Conservation (phyloP, 2,797 vertebrate genomes). For the Pantherophis alleghaniensis region DNA sequence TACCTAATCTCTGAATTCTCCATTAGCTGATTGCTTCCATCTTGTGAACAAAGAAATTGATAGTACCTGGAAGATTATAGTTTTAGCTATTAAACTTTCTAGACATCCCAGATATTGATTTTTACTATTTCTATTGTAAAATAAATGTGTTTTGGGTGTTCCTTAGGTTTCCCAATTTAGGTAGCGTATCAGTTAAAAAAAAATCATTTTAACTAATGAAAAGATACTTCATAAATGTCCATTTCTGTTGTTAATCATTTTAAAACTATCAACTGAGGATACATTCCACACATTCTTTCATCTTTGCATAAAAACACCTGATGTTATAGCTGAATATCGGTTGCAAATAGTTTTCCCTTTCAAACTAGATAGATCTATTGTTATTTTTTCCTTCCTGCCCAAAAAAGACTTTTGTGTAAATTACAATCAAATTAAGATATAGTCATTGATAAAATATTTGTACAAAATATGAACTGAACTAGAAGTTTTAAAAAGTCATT, state of each 20-base stretch:
- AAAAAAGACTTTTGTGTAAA: background rate
- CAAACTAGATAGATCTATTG: background rate
- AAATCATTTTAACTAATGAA: constrained; percentile 16
- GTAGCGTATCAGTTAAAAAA: constrained; percentile 25
- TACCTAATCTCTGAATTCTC: constrained; percentile 60
- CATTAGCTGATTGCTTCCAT: constrained; percentile 75
- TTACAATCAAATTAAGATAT: background rate
- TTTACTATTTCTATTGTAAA: constrained; percentile 24
- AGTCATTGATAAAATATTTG: background rate
- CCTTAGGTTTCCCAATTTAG: constrained; percentile 28
- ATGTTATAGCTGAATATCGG: constrained; percentile 3
- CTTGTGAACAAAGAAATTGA: constrained; percentile 60
- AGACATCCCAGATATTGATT: constrained; percentile 44
- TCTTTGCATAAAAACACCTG: background rate
- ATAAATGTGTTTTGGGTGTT: constrained; percentile 49
- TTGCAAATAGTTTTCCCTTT: background rate
- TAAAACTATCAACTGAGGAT: background rate
- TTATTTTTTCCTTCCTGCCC: background rate
- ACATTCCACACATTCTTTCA: background rate
- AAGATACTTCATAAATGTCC: background rate
- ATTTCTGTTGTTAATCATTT: constrained; percentile 7
- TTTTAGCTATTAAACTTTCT: constrained; percentile 45
- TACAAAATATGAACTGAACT: background rate
- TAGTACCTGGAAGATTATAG: constrained; percentile 52
- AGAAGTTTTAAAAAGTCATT: background rate